phyloP scores from a whole-genome alignment of 2,888 invertebrate species.

The Drosophila parthenogenetica region DNA sequence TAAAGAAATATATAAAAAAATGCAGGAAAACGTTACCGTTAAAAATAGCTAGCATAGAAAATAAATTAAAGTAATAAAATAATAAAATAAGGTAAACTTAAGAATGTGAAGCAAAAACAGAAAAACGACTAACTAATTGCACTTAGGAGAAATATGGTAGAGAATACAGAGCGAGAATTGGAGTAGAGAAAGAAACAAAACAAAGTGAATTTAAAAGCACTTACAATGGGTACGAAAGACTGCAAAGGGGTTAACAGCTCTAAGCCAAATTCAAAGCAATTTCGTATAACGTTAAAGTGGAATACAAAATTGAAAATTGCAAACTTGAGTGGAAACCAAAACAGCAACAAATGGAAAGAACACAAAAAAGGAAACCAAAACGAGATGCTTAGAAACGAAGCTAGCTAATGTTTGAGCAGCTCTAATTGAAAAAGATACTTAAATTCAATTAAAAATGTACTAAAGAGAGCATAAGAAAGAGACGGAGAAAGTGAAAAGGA shows the following conservation, averaged over 20 bases:
- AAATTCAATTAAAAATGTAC: conserved; percentile 24
- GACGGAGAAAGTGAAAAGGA: neutral
- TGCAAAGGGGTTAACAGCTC: conserved; percentile 3
- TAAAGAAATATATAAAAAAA: too few relatives aligned
- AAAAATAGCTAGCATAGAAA: too few relatives aligned
- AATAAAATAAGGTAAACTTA: too few relatives aligned
- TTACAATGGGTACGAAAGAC: conserved; percentile 4
- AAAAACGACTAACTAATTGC: too few relatives aligned
- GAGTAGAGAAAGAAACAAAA: neutral
- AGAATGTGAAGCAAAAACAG: too few relatives aligned
- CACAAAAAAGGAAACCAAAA: neutral
- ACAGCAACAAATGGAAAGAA: neutral
- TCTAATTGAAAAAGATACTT: conserved; percentile 25
- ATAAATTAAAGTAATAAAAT: too few relatives aligned
- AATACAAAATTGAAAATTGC: conserved; percentile 29
- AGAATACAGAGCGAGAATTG: neutral
- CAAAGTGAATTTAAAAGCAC: conserved; percentile 9
- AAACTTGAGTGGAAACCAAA: conserved; percentile 21
- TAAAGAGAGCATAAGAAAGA: neutral
- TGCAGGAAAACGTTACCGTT: too few relatives aligned
- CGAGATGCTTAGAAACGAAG: neutral
- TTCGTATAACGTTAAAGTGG: conserved; percentile 20
- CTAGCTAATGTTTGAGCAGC: conserved; percentile 11
- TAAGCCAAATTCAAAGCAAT: conserved; percentile 20
- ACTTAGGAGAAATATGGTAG: neutral